Conservation (phyloP, 2,888 invertebrate species). For the Agrilus biguttatus region DNA sequence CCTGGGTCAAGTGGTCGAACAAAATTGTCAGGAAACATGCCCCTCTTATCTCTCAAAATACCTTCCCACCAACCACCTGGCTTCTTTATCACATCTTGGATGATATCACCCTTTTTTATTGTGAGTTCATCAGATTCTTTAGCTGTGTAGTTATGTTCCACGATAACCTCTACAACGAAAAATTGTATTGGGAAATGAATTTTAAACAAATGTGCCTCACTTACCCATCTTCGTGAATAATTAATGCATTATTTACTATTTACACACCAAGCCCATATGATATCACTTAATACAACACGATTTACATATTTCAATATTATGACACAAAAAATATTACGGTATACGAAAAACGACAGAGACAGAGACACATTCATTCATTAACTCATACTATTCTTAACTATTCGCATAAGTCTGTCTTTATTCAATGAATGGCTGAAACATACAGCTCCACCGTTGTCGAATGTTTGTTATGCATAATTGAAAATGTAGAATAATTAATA, state of each 20-base stretch:
- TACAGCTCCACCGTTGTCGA: too few relatives aligned
- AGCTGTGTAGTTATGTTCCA: conserved; percentile 75
- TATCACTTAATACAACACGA: conserved; percentile 12
- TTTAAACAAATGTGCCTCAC: conserved; percentile 1
- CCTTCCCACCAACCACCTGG: conserved; percentile 89
- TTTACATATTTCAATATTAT: too few relatives aligned
- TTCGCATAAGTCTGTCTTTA: too few relatives aligned
- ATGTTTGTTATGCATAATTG: too few relatives aligned
- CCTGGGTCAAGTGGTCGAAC: conserved; percentile 45
- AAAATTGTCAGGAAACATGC: conserved; percentile 91
- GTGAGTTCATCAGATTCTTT: conserved; percentile 76
- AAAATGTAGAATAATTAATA: too few relatives aligned
- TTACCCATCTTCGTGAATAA: conserved; percentile 13
- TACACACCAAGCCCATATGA: conserved; percentile 14
- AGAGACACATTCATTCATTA: too few relatives aligned
- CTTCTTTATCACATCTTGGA: conserved; percentile 62
- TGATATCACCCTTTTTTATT: conserved; percentile 67
- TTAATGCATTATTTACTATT: neutral
- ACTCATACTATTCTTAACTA: too few relatives aligned
- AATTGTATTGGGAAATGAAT: neutral
- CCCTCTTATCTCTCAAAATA: conserved; percentile 62
- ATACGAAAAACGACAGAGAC: too few relatives aligned
- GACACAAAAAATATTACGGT: too few relatives aligned
- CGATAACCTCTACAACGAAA: conserved; percentile 52
- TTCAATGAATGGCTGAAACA: too few relatives aligned